phyloP scores from a whole-genome alignment of 2,113 vertebrate genomes.

The Okapia johnstoni region DNA sequence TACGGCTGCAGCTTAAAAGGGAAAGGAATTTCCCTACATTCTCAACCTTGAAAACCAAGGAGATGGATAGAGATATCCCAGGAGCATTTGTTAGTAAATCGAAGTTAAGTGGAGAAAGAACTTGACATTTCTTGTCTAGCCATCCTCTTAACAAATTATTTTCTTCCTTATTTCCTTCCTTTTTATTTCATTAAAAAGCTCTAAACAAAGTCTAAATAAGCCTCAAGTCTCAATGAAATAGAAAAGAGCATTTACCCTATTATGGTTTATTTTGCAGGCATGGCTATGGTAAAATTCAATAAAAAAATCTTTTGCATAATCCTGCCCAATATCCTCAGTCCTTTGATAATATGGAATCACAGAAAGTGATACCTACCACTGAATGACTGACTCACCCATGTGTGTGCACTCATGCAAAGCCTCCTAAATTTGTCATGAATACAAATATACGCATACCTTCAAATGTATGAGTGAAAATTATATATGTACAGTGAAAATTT shows the following conservation, averaged over 20 bases:
- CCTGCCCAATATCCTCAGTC: slow-evolving; percentile 51
- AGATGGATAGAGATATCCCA: neutral
- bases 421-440: slow-evolving; percentile 37
- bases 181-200: neutral
- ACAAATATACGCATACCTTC: slow-evolving; percentile 44
- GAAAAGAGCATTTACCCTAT: neutral
- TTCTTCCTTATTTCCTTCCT: neutral
- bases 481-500: slow-evolving; percentile 5
- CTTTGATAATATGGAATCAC: slow-evolving; percentile 50
- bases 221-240: neutral
- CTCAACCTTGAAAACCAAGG: neutral
- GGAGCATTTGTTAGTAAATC: neutral
- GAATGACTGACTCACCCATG: slow-evolving; percentile 36
- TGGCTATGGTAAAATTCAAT: neutral
- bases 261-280: neutral
- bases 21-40: neutral
- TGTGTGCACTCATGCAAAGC: slow-evolving; percentile 36
- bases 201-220: neutral
- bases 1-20: neutral
- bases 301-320: slow-evolving; percentile 60
- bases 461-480: slow-evolving; percentile 51
- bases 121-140: neutral
- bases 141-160: neutral
- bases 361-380: slow-evolving; percentile 14
- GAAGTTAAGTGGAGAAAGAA: neutral